phyloP scores from a whole-genome alignment of 2,888 invertebrate genomes.

The Eledone cirrhosa region DNA sequence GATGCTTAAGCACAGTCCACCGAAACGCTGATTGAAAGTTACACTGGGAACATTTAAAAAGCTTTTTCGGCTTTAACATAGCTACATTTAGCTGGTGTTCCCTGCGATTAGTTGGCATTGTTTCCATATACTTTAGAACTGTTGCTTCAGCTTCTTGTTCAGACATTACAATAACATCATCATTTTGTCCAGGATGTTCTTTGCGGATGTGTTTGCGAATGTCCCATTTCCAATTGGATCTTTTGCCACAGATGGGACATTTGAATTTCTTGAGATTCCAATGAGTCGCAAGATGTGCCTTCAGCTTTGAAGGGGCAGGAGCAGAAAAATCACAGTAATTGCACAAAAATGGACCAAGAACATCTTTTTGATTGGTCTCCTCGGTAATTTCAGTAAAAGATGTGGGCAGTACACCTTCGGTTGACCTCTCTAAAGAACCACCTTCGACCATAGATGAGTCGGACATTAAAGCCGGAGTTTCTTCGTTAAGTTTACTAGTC shows the following conservation, averaged over 20 bases:
- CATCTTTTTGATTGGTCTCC: conserved; percentile 30
- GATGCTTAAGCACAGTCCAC: conserved; percentile 94
- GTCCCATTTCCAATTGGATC: conserved; percentile 66
- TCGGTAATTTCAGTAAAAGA: neutral
- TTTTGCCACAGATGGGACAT: conserved; percentile 62
- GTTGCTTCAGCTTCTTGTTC: conserved; percentile 60
- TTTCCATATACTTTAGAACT: conserved; percentile 56
- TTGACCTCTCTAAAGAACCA: neutral
- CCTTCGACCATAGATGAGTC: neutral
- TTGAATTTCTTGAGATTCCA: conserved; percentile 61
- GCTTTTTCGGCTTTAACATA: conserved; percentile 33
- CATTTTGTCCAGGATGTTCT: conserved; percentile 46
- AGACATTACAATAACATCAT: conserved; percentile 53
- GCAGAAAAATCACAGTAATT: conserved; percentile 53
- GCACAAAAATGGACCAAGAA: conserved; percentile 42
- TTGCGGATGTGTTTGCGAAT: conserved; percentile 61
- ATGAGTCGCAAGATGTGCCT: conserved; percentile 61
- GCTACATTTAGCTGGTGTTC: conserved; percentile 49
- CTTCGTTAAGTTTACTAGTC: neutral
- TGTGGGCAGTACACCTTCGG: neutral
- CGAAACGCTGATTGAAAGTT: conserved; percentile 94
- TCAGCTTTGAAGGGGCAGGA: conserved; percentile 58
- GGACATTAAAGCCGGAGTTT: neutral
- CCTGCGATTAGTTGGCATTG: conserved; percentile 47
- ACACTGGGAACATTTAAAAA: conserved; percentile 92